A percentile compares a stretch with the other conserved stretches of the same genome.
These are phyloP conservation scores for Calephelis virginiensis DNA, from an alignment of 1,140 invertebrate genomes.

Conservation along the genomic window DNA sequence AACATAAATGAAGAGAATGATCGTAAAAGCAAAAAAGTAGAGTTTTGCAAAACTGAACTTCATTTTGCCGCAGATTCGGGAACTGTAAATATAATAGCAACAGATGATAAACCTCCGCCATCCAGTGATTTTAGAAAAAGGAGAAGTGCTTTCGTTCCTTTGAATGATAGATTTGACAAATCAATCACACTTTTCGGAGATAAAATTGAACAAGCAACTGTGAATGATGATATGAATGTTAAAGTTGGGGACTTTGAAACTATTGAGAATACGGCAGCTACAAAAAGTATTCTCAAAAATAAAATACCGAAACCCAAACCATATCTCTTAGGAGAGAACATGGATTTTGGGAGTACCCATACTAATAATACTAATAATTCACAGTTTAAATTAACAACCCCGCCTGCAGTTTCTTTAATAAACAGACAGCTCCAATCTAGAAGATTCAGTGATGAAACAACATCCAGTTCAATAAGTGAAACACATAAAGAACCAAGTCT, in stretches of 20 bases:
- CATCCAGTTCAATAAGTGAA: constrained; percentile 36
- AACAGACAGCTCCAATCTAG: constrained; percentile 56
- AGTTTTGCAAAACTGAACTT: constrained; percentile 91
- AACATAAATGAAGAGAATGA: constrained; percentile 51
- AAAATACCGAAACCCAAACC: constrained; percentile 84
- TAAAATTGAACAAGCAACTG: constrained; percentile 39
- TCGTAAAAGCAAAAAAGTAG: constrained; percentile 85
- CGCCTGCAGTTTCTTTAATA: constrained; percentile 55
- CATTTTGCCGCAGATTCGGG: constrained; percentile 92
- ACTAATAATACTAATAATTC: constrained; percentile 29
- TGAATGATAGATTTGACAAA: constrained; percentile 65
- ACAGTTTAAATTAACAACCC: constrained; percentile 30
- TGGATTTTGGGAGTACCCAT: constrained; percentile 59
- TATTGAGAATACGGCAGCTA: constrained; percentile 78
- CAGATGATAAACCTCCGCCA: constrained; percentile 89
- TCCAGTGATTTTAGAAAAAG: constrained; percentile 87
- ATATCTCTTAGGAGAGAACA: constrained; percentile 83
- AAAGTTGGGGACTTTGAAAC: constrained; percentile 45
- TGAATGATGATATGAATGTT: constrained; percentile 27
- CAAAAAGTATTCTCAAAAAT: constrained; percentile 85
- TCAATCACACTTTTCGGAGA: constrained; percentile 66
- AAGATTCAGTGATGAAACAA: constrained; percentile 43
- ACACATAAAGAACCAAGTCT: constrained; percentile 30
- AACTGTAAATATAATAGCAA: constrained; percentile 91
- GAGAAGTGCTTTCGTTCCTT: constrained; percentile 75